Evolutionary conservation across 2,888 invertebrate genomes (phyloP).

Genomic region (Spisula subtruncata): DNA sequence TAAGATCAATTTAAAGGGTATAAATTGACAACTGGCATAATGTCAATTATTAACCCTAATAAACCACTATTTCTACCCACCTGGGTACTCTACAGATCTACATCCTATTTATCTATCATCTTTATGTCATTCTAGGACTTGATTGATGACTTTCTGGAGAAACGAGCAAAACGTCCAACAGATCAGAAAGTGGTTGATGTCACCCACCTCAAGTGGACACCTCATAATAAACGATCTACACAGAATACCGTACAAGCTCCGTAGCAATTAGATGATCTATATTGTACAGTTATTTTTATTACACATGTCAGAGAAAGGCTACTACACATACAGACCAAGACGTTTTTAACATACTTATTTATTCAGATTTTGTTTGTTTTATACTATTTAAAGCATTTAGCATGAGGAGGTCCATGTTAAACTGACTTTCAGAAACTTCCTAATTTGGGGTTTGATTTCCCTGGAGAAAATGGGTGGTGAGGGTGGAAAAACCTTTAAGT

Average conservation of each 20-base stretch:
- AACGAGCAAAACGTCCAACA: conserved; percentile 92
- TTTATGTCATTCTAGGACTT: conserved; percentile 91
- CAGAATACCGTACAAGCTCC: conserved; percentile 50
- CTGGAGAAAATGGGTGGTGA: background rate
- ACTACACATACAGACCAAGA: background rate
- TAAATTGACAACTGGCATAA: no score
- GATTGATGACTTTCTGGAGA: conserved; percentile 96
- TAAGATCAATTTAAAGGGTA: no score
- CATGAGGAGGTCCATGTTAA: background rate
- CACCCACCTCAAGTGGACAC: conserved; percentile 95
- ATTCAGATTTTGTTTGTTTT: background rate
- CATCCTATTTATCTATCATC: no score
- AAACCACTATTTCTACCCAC: no score
- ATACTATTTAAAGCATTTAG: background rate
- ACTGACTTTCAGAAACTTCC: background rate
- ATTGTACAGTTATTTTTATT: background rate
- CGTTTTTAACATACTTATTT: background rate
- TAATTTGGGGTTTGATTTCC: background rate
- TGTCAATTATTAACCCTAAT: no score
- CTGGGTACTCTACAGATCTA: no score
- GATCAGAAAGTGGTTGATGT: conserved; percentile 94
- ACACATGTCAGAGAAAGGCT: background rate
- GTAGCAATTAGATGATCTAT: background rate
- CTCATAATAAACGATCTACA: conserved; percentile 87
- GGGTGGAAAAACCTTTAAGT: background rate